Evolutionary conservation across 2,113 vertebrate species (phyloP), one percentile per base, ranked within the genome.

Genomic region (Channa maculata): DNA sequence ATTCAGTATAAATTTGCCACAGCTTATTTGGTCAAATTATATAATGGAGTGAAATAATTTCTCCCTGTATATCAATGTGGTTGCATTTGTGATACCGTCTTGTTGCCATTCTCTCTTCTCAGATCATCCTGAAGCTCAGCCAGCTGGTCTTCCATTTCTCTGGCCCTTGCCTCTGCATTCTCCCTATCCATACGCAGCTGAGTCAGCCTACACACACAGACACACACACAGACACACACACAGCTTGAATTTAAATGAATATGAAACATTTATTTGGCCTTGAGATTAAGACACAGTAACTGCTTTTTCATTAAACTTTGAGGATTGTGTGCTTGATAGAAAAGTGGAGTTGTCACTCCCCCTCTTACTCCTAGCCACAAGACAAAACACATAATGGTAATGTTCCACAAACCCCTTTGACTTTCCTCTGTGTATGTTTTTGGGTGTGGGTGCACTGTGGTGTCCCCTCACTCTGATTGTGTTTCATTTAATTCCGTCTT

Each of bases 391-490:
- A 58, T 48, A 67, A 65, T 53, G 11, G 70, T 24, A 24, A 24
- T 24, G 24, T 24, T 24, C 24, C 80, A 72, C 58, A 33, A 33
- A 60, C 41, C 9, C 36, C 33, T 24, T 15, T 41, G 57, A 24
- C 13, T 67, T 61, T 37, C 65, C 41, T 60, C 6, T 53, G 38
- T 69, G 38, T 41, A 36, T 74, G 44, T 82, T 33, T 66, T 61
- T 33, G 45, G 67, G 59, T 69, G 13, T 45, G 52, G 38, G 45
- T 61, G 65, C 24, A 24, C 44, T 4, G 15, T 11, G 33, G 48
- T 62, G 52, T 75, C 49, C 95, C 49, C 95, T 95, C 90, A 99
- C 97, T 97, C 97, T 24, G 93, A 93, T 34, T 92, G 75, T 7
- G 92, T 93, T 54, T 94, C 92, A 84, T 95, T 95, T 70, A 95